Percentiles rank a stretch among this genome's conserved stretches.
Conservation (phyloP, 2,888 invertebrate genomes). For the Hymenopus coronatus region DNA sequence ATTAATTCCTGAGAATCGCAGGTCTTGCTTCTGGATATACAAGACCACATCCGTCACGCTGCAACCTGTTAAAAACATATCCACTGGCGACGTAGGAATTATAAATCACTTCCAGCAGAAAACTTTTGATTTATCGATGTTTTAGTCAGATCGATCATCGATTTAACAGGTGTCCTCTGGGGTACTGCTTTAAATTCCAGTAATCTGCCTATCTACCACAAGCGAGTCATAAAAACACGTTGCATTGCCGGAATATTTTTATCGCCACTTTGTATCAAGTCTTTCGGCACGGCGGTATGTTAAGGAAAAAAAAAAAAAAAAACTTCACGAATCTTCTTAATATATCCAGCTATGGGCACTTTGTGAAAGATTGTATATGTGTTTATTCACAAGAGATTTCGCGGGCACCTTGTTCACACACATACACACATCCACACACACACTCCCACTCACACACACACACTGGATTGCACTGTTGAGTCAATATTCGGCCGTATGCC, state of each 20-base stretch:
- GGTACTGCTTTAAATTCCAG: neutral
- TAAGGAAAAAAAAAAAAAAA: neutral
- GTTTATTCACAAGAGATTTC: neutral
- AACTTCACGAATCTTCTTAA: neutral
- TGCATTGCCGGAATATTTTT: neutral
- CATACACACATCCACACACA: neutral
- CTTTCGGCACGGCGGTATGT: neutral
- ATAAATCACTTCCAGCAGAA: neutral
- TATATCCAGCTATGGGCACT: slow-evolving; percentile 4
- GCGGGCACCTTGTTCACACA: neutral
- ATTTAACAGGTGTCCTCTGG: slow-evolving; percentile 8
- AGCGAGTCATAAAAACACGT: neutral
- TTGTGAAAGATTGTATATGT: neutral
- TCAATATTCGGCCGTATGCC: neutral
- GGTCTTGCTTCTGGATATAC: neutral
- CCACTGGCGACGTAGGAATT: neutral
- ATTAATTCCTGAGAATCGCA: neutral
- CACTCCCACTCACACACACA: neutral
- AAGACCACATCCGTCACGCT: neutral
- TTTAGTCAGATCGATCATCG: slow-evolving; percentile 3
- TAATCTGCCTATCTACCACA: neutral
- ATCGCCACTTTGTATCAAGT: neutral
- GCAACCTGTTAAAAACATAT: neutral
- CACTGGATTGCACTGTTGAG: neutral
- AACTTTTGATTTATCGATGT: slow-evolving; percentile 8